These are phyloP conservation scores for Psittacula derbiana DNA, from an alignment of 2,797 vertebrate species.

Conservation along the genomic window DNA sequence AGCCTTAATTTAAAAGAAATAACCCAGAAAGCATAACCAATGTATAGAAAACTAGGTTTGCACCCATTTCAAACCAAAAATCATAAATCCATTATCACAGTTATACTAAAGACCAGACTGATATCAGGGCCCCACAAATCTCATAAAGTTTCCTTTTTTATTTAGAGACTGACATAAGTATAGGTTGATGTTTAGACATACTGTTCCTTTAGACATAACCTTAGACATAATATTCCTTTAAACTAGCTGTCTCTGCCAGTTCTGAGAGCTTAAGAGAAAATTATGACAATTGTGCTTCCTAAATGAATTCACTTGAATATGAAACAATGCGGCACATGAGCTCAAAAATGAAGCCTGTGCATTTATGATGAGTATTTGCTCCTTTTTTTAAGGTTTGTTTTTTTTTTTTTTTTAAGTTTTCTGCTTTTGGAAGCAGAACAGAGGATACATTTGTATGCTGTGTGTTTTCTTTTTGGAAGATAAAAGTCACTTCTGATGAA, in stretches of 20 bases:
- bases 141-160: background rate
- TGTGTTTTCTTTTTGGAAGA: slow-evolving; percentile 11
- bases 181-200: background rate
- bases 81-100: background rate
- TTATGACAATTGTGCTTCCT: background rate
- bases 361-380: background rate
- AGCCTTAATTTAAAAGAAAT: slow-evolving; percentile 8
- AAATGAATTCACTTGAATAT: background rate
- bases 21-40: slow-evolving; percentile 31
- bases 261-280: background rate
- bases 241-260: background rate
- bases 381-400: background rate
- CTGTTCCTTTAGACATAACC: background rate
- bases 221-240: background rate
- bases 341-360: background rate
- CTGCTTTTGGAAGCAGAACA: slow-evolving; percentile 27
- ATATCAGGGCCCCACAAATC: background rate
- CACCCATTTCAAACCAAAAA: background rate
- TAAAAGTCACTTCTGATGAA: slow-evolving; percentile 37
- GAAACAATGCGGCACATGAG: background rate
- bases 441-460: background rate
- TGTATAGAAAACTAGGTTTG: background rate
- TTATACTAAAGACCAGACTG: background rate
- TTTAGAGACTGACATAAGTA: background rate
- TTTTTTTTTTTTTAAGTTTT: background rate